Evolutionary conservation across 2,888 invertebrate genomes (phyloP).

Genomic region (Palloptera scutellata): DNA sequence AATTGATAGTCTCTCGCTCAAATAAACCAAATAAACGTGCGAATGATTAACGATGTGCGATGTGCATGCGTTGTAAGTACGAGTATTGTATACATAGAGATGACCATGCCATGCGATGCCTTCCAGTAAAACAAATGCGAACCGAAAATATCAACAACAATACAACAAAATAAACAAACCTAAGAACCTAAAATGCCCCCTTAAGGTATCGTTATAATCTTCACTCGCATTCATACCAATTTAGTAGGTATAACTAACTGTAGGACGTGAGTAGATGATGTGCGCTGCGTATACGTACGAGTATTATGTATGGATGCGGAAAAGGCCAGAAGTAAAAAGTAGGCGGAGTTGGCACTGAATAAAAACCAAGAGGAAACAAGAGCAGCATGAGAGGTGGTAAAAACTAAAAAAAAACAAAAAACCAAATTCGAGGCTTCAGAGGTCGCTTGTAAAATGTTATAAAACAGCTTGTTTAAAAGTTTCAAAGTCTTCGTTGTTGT

Average conservation of each 20-base stretch:
- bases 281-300: too few relatives aligned
- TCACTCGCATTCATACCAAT: constrained; percentile 20
- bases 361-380: constrained; percentile 32
- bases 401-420: background rate
- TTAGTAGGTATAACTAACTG: constrained; percentile 28
- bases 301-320: background rate
- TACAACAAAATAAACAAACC: constrained; percentile 13
- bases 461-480: too few relatives aligned
- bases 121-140: too few relatives aligned
- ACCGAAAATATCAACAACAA: constrained; percentile 3
- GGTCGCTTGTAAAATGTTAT: too few relatives aligned
- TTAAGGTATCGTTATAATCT: constrained; percentile 28
- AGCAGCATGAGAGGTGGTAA: constrained; percentile 10
- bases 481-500: too few relatives aligned
- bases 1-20: too few relatives aligned
- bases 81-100: too few relatives aligned
- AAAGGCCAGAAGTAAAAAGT: constrained; percentile 33
- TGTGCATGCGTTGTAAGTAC: background rate
- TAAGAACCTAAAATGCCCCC: constrained; percentile 13
- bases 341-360: constrained; percentile 45
- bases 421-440: too few relatives aligned
- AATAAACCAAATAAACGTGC: constrained; percentile 8
- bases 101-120: too few relatives aligned
- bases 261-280: too few relatives aligned
- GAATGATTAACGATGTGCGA: constrained; percentile 40